Evolutionary conservation across 2,113 vertebrate species (phyloP).

Genomic region (Rhinichthys klamathensis): DNA sequence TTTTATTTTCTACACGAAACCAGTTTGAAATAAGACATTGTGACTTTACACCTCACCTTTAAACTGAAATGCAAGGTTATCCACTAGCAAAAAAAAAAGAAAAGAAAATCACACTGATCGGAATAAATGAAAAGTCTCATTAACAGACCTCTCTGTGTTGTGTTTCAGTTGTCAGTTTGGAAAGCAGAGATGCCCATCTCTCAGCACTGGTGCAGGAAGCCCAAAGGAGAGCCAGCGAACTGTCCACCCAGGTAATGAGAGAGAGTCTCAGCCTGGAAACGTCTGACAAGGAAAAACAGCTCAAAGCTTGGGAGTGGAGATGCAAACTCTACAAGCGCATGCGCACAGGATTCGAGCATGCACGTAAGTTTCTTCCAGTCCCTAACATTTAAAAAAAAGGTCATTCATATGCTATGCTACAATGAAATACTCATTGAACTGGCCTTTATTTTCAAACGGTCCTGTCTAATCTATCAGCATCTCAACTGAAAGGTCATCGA

Average conservation of each 20-base stretch:
- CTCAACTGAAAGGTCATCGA: slow-evolving; percentile 20
- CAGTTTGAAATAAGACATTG: neutral
- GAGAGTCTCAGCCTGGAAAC: slow-evolving; percentile 82
- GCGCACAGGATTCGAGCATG: slow-evolving; percentile 87
- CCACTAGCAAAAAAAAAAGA: neutral
- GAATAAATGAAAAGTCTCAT: slow-evolving; percentile 13
- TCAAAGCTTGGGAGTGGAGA: slow-evolving; percentile 93
- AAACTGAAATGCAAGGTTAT: neutral
- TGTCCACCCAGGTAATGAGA: slow-evolving; percentile 80
- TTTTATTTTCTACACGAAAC: neutral
- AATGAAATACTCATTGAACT: slow-evolving; percentile 1
- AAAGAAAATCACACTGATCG: neutral
- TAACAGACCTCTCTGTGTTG: neutral
- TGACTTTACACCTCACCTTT: neutral
- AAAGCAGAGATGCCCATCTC: slow-evolving; percentile 86
- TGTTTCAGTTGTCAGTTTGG: slow-evolving; percentile 81
- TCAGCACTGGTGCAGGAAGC: slow-evolving; percentile 84
- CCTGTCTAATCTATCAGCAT: slow-evolving; percentile 9
- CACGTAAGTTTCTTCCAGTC: slow-evolving; percentile 80
- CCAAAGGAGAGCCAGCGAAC: slow-evolving; percentile 81
- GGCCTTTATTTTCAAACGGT: slow-evolving; percentile 15
- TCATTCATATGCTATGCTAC: neutral
- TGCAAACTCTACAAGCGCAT: slow-evolving; percentile 91
- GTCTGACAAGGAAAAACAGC: slow-evolving; percentile 87
- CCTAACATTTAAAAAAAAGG: neutral